Evolutionary conservation across 2,888 invertebrate genomes (phyloP).

Genomic region (Steromphala cineraria): DNA sequence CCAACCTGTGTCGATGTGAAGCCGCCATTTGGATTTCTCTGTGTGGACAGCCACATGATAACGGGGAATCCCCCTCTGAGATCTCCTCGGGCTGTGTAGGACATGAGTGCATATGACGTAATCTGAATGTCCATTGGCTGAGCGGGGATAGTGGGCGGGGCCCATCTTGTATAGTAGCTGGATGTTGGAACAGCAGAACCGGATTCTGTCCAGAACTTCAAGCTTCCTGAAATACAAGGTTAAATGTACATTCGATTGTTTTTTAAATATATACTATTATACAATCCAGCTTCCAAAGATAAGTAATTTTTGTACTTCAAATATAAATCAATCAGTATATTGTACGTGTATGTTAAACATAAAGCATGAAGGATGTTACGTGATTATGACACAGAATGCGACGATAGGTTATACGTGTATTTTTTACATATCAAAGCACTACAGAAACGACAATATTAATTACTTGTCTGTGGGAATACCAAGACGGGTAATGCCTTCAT

Average conservation of each 20-base stretch:
- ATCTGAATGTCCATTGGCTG: conserved; percentile 69
- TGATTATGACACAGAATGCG: too few species aligned
- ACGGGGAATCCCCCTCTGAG: conserved; percentile 58
- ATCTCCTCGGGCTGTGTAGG: conserved; percentile 45
- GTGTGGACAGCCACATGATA: conserved; percentile 69
- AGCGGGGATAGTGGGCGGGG: conserved; percentile 41
- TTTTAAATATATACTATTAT: too few species aligned
- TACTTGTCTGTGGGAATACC: too few species aligned
- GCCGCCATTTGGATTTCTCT: conserved; percentile 71
- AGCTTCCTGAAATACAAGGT: conserved; percentile 49
- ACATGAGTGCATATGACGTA: conserved; percentile 71
- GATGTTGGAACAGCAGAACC: conserved; percentile 21
- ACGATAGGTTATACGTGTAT: too few species aligned
- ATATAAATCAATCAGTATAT: too few species aligned
- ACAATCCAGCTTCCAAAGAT: too few species aligned
- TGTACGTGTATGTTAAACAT: too few species aligned
- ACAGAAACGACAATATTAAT: too few species aligned
- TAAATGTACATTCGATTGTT: not conserved
- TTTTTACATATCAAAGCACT: too few species aligned
- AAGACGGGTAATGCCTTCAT: too few species aligned
- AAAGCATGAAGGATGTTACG: too few species aligned
- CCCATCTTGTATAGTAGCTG: conserved; percentile 30
- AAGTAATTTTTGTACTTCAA: too few species aligned
- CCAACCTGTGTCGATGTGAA: conserved; percentile 74
- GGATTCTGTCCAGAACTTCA: conserved; percentile 58